phyloP scores from a whole-genome alignment of 2,888 invertebrate genomes.

The Pollenia labialis region DNA sequence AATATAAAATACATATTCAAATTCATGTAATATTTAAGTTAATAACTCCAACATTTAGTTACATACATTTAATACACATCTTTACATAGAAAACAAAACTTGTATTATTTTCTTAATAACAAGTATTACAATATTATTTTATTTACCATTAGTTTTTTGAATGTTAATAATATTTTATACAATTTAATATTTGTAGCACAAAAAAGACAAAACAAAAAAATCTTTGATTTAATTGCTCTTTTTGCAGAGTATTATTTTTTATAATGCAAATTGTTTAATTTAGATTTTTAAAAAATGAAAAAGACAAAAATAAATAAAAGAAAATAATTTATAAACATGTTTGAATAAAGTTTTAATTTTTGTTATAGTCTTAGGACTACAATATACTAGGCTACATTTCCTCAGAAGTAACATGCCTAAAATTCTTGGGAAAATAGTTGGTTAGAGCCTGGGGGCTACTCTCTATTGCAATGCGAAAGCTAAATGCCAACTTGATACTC shows the following conservation, averaged over 20 bases:
- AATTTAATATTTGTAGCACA: conserved; percentile 19
- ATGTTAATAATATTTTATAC: conserved; percentile 43
- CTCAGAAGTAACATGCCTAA: no score
- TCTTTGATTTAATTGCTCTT: neutral
- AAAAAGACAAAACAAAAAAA: conserved; percentile 14
- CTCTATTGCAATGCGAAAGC: no score
- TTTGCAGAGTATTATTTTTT: conserved; percentile 38
- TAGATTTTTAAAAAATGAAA: conserved; percentile 21
- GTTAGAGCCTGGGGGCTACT: no score
- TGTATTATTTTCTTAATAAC: conserved; percentile 39
- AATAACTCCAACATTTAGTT: conserved; percentile 29
- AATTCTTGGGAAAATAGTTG: no score
- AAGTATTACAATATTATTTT: conserved; percentile 36
- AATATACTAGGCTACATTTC: no score
- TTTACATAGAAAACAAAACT: conserved; percentile 32
- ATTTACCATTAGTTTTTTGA: conserved; percentile 24
- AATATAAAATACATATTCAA: neutral
- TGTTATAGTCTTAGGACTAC: neutral
- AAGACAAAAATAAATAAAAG: conserved; percentile 30
- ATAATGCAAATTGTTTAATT: conserved; percentile 57
- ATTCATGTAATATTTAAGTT: neutral
- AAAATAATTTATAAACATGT: conserved; percentile 14
- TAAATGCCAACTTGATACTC: no score
- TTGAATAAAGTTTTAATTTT: neutral
- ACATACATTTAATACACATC: conserved; percentile 10